These are phyloP conservation scores for Psammodynastes pulverulentus DNA, from an alignment of 2,113 vertebrate genomes.

Conservation along the genomic window DNA sequence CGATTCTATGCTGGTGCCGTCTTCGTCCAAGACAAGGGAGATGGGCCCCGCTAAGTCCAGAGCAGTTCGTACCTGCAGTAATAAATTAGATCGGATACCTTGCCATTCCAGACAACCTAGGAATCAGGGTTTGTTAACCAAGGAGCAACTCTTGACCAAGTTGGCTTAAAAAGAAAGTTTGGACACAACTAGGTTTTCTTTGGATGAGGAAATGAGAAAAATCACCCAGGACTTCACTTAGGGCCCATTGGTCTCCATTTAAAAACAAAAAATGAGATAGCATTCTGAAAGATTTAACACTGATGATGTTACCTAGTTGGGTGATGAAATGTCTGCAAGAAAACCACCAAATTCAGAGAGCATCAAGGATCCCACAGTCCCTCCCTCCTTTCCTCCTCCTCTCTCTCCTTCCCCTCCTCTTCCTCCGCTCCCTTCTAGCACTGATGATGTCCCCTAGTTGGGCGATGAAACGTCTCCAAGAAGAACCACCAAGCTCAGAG, in stretches of 20 bases:
- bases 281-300: too few species aligned
- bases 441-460: too few species aligned
- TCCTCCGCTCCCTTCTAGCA: too few species aligned
- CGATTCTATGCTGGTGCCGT: conserved; percentile 85
- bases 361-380: too few species aligned
- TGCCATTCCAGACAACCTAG: neutral
- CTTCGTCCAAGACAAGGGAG: conserved; percentile 85
- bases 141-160: neutral
- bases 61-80: conserved; percentile 69
- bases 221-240: too few species aligned
- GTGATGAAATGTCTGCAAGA: too few species aligned
- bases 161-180: neutral
- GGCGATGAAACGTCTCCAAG: too few species aligned
- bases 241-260: neutral
- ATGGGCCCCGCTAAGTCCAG: conserved; percentile 62
- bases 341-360: too few species aligned
- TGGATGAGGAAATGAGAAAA: neutral
- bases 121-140: neutral
- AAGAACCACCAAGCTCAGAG: too few species aligned
- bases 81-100: neutral
- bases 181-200: neutral
- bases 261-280: neutral
- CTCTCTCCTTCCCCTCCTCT: too few species aligned
- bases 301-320: too few species aligned
- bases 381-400: too few species aligned